These are phyloP conservation scores for Athrips mouffetella DNA, from an alignment of 2,888 invertebrate genomes.

Conservation along the genomic window DNA sequence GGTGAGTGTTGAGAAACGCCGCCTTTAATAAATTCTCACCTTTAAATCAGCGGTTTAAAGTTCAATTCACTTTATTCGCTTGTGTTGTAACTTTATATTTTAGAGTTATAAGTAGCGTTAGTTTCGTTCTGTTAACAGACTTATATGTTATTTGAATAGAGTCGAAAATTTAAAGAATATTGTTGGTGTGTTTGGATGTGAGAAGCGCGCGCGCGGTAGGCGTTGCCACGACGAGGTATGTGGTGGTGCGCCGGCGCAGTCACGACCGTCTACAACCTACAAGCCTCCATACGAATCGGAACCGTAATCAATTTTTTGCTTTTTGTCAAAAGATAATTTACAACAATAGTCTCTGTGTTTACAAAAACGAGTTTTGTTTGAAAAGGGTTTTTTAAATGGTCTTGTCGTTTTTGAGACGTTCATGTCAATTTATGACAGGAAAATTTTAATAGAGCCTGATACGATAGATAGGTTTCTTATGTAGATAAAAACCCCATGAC, in stretches of 20 bases:
- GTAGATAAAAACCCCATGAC: too few relatives aligned
- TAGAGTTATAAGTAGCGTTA: conserved; percentile 28
- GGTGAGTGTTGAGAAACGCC: conserved; percentile 35
- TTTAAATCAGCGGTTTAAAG: conserved; percentile 33
- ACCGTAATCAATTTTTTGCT: conserved; percentile 30
- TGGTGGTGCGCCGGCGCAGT: conserved; percentile 41
- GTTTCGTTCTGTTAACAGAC: conserved; percentile 12
- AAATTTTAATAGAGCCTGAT: conserved; percentile 2
- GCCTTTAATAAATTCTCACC: conserved; percentile 30
- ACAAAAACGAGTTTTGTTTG: conserved; percentile 27
- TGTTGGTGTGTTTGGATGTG: conserved; percentile 22
- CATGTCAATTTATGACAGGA: conserved; percentile 3
- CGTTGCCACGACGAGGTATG: conserved; percentile 58
- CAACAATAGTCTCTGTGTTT: conserved; percentile 29
- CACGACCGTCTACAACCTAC: conserved; percentile 36
- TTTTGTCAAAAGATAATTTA: conserved; percentile 36
- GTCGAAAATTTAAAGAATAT: conserved; percentile 30
- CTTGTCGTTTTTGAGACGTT: conserved; percentile 3
- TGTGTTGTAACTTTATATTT: conserved; percentile 32
- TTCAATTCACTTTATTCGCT: conserved; percentile 30
- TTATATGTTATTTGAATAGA: conserved; percentile 26
- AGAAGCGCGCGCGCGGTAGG: conserved; percentile 55
- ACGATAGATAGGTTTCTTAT: not conserved
- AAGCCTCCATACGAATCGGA: conserved; percentile 16
- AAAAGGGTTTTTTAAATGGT: conserved; percentile 12